Evolutionary conservation across 2,888 invertebrate genomes (phyloP), one percentile per base, ranked within the genome.

Genomic region (Encarsia formosa): DNA sequence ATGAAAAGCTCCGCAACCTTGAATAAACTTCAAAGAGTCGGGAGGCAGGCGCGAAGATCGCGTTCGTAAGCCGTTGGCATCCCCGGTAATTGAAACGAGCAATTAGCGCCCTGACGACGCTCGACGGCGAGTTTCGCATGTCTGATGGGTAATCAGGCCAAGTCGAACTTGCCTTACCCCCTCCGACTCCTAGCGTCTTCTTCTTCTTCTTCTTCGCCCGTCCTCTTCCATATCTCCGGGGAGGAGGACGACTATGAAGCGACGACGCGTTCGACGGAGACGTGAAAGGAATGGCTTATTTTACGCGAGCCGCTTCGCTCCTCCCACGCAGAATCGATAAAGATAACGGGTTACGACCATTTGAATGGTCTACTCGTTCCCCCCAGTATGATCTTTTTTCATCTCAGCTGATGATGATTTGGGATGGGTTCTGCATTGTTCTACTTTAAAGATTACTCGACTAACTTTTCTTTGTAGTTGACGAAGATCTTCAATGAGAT

Each of bases 31-130:
- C n/a, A n/a, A n/a, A n/a, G n/a, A n/a, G n/a, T n/a, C n/a, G n/a
- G n/a, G n/a, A n/a, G 2, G 6, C 19, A 42, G 48, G 41, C 41
- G 52, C 41, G 53, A 47, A 63, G 59, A 61, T 57, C 57, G 59
- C 55, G 44, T 48, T 51, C 40, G 53, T 52, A 50, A 52, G 46
- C 49, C 46, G 35, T 47, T 22, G 38, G 46, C 49, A 51, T 48
- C 34, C 34, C 39, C 18, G 43, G 37, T 54, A 49, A 54, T 54
- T 49, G 54, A 54, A 54, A 49, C 49, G 54, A 49, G 45, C 49
- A 54, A 54, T 54, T 54, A 54, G 46, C 49, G 22, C 20, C 32
- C 29, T 8, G 6, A 19, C 32, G 26, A 44, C 43, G 48, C 26
- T 32, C 41, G 24, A 23, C 22, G 39, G 40, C 20, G 50, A 40